Base-by-base conservation (phyloP, 92 coral and sea anemone genomes). In the Virgularia gustaviana region DNA sequence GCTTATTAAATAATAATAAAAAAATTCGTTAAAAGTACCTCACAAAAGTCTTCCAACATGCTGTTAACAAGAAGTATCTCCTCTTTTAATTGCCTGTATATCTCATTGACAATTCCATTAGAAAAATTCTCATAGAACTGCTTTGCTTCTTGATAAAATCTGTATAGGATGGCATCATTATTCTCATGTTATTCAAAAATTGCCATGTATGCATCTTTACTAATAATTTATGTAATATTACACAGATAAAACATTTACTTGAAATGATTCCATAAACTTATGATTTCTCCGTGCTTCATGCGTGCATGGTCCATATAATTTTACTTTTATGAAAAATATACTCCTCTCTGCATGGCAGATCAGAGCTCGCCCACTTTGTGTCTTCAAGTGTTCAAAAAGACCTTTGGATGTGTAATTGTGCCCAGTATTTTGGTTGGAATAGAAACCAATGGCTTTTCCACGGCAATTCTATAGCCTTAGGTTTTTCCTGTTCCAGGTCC, bases 381-480 rank as follows among this genome's bases (percentile, higher is more conserved):
- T 57, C 33, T 57, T 57, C 25, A 57, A 57, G 29, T 59, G 65
- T 44, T 59, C 65, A 59, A 59, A 59, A 28, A 59, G 65, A 59
- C 65, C 65, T 32, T 59, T 59, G 41, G 65, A 28, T 2, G 65
- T 59, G 22, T 59, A 59, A 32, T 59, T 28, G 39, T 59, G 65
- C 12, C 39, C 18, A 59, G 29, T 18, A 57, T 57, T 32, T 59
- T 59, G 32, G 65, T 19, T 13, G 65, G 39, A 29, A 59, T 28
- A 32, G 16, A 2, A 32, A 32, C 32, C 2, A 59, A 44, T 0
- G 65, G 65, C 10, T 23, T 30, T 32, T 59, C 65, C 6, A 59
- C 65, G 16, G 65, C 65, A 32, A 59, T 23, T 32, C 36, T 59
- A 32, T 59, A 59, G 11, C 41, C 65, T 44, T 59, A 44, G 5